These are phyloP conservation scores for Hippolais icterina DNA, from an alignment of 2,113 vertebrate genomes.

Conservation along the genomic window DNA sequence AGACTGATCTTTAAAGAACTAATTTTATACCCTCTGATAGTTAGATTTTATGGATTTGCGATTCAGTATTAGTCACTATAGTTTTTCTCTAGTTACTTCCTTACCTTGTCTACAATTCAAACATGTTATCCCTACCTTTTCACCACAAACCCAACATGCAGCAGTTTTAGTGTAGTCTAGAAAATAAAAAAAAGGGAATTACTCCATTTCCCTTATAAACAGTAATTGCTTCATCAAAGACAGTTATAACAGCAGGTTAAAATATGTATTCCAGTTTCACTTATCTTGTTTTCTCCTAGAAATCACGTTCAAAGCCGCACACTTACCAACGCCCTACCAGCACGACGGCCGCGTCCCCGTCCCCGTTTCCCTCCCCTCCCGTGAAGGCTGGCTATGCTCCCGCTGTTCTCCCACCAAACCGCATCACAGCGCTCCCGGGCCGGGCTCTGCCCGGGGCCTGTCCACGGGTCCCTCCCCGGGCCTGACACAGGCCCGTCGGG, in stretches of 20 bases:
- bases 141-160: not conserved
- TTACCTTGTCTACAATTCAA: not conserved
- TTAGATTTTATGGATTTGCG: not conserved
- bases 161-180: not conserved
- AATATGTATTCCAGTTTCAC: accelerated
- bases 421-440: not conserved
- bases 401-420: not conserved
- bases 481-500: not conserved
- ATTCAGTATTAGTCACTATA: not conserved
- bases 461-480: too few species aligned
- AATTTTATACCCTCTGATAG: not conserved
- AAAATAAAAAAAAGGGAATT: not conserved
- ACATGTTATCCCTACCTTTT: not conserved
- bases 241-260: not conserved
- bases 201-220: not conserved
- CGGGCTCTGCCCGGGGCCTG: not conserved
- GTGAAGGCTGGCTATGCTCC: accelerated
- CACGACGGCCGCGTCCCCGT: accelerated
- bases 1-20: not conserved
- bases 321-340: accelerated
- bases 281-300: not conserved
- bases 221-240: not conserved
- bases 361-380: not conserved
- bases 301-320: not conserved
- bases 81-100: not conserved